Base-by-base conservation (phyloP, 2,888 invertebrate species). In the Allolobophora icterica region DNA sequence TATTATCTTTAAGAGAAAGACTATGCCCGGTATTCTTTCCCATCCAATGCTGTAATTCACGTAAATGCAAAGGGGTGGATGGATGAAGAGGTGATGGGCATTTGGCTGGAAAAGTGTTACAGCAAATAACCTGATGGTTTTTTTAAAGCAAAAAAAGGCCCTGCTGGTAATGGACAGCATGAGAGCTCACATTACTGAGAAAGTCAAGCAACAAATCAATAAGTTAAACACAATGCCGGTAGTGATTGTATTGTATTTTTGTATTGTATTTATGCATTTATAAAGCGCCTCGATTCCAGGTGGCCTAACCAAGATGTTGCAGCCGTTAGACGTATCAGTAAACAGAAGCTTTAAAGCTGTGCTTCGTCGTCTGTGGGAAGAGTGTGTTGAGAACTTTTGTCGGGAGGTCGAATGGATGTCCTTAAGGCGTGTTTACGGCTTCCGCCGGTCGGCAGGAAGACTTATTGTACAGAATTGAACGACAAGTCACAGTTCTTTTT, bases 111-210 rank as follows among this genome's bases (percentile, higher is more conserved):
- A 0, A 40, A 89, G 24, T 89, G 89, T 30, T 19, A 8, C 42
- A 30, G 11, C 11, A 3, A 30, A 33, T 3, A 35, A 15, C 89
- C 35, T 11, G 13, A 35, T 35, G 89, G 89, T 13, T 89, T 89
- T n/a, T 34, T 34, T 89, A 19, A 38, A 42, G n/a, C 33, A 42
- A 38, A 21, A 38, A 21, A 38, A 38, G n/a, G 89, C 89, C 13
- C n/a, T 89, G 30, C 89, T 89, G 1, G 89, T 89, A 13, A 89
- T 89, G 89, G 89, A 89, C 38, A 89, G 89, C 89, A 89, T 89
- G 89, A 15, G 89, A 1, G 89, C 35, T 2, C 89, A 89, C 35
- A 89, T 89, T 13, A 89, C 89, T 11, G 89, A 89, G 5, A 30
- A 89, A 30, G 33, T 83, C 5, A 83, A 83, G 21, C 13, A 83